Conservation (phyloP, 2,888 invertebrate genomes). For the Conistra vaccinii region DNA sequence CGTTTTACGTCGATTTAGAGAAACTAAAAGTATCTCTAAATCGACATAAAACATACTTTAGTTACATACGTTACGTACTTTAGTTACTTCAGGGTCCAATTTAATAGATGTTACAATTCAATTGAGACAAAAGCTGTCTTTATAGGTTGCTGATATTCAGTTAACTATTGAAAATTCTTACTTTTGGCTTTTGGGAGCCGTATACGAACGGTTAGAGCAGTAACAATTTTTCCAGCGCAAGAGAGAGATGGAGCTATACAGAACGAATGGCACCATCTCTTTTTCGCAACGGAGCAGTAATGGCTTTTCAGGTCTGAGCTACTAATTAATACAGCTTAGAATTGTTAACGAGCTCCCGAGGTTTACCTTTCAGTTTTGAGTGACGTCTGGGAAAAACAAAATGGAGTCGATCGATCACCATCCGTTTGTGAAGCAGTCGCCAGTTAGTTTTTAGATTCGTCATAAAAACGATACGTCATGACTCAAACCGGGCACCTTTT, state of each 20-base stretch:
- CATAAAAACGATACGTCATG: too few relatives aligned
- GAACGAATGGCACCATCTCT: neutral
- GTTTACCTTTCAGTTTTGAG: constrained; percentile 18
- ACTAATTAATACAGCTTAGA: neutral
- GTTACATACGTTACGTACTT: too few relatives aligned
- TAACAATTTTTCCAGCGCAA: neutral
- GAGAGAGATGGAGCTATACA: neutral
- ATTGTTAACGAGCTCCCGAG: constrained; percentile 4
- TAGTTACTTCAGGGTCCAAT: neutral
- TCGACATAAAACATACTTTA: too few relatives aligned
- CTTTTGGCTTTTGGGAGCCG: too few relatives aligned
- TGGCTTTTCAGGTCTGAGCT: neutral
- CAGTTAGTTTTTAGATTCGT: too few relatives aligned
- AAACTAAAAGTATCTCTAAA: too few relatives aligned
- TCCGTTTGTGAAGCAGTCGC: neutral
- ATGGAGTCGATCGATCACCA: neutral
- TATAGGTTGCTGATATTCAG: too few relatives aligned
- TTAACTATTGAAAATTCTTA: too few relatives aligned
- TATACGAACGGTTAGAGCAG: too few relatives aligned
- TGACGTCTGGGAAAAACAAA: constrained; percentile 2
- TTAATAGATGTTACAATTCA: too few relatives aligned
- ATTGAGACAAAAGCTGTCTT: too few relatives aligned
- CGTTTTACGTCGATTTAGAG: neutral
- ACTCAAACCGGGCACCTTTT: too few relatives aligned
- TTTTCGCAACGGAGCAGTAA: neutral